phyloP scores from a whole-genome alignment of 2,888 invertebrate species.

The Heliconius sara region DNA sequence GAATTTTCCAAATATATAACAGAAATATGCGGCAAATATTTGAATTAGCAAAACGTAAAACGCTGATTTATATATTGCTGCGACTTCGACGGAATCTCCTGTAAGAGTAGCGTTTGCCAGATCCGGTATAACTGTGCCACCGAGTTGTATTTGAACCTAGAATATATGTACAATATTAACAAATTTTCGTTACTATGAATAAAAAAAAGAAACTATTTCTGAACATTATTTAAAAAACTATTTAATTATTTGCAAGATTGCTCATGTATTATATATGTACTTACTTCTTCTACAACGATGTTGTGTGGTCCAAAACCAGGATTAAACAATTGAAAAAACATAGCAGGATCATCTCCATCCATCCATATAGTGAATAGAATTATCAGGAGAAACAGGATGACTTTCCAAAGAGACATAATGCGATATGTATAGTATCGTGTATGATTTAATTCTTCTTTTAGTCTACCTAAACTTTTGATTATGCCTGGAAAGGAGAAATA shows the following conservation, averaged over 20 bases:
- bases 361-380: constrained; percentile 89
- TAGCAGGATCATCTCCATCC: constrained; percentile 89
- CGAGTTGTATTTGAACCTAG: constrained; percentile 85
- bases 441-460: constrained; percentile 90
- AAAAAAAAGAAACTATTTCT: background rate
- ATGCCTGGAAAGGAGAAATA: constrained; percentile 75
- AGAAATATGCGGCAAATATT: constrained; percentile 92
- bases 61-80: constrained; percentile 88
- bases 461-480: constrained; percentile 88
- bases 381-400: constrained; percentile 89
- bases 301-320: constrained; percentile 90
- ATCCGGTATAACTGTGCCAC: constrained; percentile 87
- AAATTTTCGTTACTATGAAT: background rate
- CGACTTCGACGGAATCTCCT: constrained; percentile 89
- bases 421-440: constrained; percentile 95
- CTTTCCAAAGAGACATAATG: constrained; percentile 96
- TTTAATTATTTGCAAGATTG: background rate
- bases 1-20: constrained; percentile 97
- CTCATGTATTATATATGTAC: background rate
- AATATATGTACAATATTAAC: constrained; percentile 49
- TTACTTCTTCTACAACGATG: constrained; percentile 89
- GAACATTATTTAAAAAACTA: background rate
- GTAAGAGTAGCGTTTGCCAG: constrained; percentile 89
- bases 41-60: constrained; percentile 91
- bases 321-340: constrained; percentile 90